Evolutionary conservation across 2,113 vertebrate species (phyloP).

Genomic region (Zeus faber): DNA sequence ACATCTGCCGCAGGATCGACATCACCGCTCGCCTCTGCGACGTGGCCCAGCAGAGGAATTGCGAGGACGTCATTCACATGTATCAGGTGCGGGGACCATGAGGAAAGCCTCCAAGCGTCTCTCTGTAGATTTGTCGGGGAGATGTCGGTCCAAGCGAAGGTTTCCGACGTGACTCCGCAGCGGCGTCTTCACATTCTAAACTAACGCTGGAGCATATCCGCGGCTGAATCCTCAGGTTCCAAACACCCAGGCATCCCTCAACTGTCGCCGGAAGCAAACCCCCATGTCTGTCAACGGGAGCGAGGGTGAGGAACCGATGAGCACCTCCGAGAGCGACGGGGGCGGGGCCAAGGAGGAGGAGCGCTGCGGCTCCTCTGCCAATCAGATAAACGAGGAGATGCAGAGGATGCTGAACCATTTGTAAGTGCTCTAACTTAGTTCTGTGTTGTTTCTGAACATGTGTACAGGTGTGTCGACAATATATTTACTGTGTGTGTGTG

Average conservation of each 20-base stretch:
- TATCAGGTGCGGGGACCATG: conserved; percentile 92
- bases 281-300: conserved; percentile 62
- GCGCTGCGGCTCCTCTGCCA: conserved; percentile 77
- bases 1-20: conserved; percentile 96
- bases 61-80: conserved; percentile 93
- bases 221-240: conserved; percentile 49
- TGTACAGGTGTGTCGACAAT: conserved; percentile 2
- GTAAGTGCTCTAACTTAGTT: conserved; percentile 73
- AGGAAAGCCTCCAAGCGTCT: too few relatives aligned
- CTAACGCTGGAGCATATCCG: too few relatives aligned
- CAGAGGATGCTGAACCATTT: conserved; percentile 96
- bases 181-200: too few relatives aligned
- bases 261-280: conserved; percentile 68
- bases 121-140: too few relatives aligned
- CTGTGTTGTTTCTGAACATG: conserved; percentile 6
- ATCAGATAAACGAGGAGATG: conserved; percentile 95
- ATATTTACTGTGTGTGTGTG: background rate
- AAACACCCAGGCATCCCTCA: conserved; percentile 68
- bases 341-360: conserved; percentile 78
- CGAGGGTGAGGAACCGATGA: conserved; percentile 71
- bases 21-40: conserved; percentile 96
- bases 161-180: too few relatives aligned
- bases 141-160: too few relatives aligned
- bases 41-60: conserved; percentile 96
- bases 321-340: conserved; percentile 72